Conservation (phyloP, 92 coral and sea anemone species). For the Heteractis magnifica region DNA sequence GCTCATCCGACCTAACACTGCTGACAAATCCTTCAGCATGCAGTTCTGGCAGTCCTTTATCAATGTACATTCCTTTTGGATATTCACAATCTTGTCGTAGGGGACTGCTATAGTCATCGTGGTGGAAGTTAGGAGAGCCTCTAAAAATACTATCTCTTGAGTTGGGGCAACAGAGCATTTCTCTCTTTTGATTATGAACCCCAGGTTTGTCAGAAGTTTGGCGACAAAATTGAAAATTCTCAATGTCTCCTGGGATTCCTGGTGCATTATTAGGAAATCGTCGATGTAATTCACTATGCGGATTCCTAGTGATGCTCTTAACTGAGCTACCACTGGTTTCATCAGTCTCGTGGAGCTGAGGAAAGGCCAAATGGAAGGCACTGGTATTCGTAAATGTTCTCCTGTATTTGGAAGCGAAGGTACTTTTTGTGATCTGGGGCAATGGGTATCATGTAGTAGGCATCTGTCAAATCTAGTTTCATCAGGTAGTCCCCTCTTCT, state of each 20-base stretch:
- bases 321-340: neutral
- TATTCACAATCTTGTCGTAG: constrained; percentile 1
- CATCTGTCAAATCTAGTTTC: constrained; percentile 33
- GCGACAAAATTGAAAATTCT: too few relatives aligned
- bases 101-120: constrained; percentile 33
- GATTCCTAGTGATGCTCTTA: constrained; percentile 4
- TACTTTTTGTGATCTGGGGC: constrained; percentile 27
- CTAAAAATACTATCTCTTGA: constrained; percentile 33
- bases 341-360: constrained; percentile 21
- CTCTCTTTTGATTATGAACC: constrained; percentile 31
- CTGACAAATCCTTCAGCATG: constrained; percentile 26
- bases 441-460: constrained; percentile 30
- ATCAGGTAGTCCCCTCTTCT: constrained; percentile 15
- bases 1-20: constrained; percentile 33
- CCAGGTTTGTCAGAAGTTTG: constrained; percentile 21
- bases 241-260: too few relatives aligned
- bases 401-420: constrained; percentile 22
- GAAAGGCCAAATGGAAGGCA: constrained; percentile 26
- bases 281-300: neutral
- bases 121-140: constrained; percentile 20
- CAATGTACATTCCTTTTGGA: too few relatives aligned
- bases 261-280: too few relatives aligned
- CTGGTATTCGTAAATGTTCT: constrained; percentile 24
- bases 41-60: neutral
- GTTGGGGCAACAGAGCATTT: constrained; percentile 31